Conservation (phyloP, 2,888 invertebrate genomes). For the Osedax fenrisi region DNA sequence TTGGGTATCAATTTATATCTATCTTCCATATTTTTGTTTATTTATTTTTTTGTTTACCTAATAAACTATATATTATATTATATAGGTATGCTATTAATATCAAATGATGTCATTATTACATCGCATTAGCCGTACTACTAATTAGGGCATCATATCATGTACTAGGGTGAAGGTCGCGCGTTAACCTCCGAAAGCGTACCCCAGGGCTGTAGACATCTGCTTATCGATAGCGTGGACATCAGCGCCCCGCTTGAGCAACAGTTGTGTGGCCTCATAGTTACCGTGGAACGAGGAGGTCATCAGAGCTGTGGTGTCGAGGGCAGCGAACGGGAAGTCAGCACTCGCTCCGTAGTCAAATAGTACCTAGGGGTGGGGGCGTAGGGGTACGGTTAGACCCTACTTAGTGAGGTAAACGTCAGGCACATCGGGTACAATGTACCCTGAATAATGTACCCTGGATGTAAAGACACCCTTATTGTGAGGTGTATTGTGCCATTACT, state of each 20-base stretch:
- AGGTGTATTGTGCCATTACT: too few relatives aligned
- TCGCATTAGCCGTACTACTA: too few relatives aligned
- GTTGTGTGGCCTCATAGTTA: slow-evolving; percentile 35
- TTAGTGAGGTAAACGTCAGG: too few relatives aligned
- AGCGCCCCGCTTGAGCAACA: slow-evolving; percentile 34
- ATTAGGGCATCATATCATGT: too few relatives aligned
- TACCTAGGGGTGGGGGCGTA: slow-evolving; percentile 23
- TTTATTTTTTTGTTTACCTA: too few relatives aligned
- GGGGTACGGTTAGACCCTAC: background rate
- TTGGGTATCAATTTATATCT: too few relatives aligned
- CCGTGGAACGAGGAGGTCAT: slow-evolving; percentile 39
- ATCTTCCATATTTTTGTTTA: too few relatives aligned
- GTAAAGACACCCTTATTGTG: background rate
- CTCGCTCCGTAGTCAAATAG: slow-evolving; percentile 34
- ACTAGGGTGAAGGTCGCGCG: too few relatives aligned
- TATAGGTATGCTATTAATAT: too few relatives aligned
- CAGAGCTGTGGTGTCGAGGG: slow-evolving; percentile 37
- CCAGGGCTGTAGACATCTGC: slow-evolving; percentile 37
- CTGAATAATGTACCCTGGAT: background rate
- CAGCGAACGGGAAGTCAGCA: slow-evolving; percentile 35
- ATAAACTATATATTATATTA: too few relatives aligned
- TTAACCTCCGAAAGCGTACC: slow-evolving; percentile 38
- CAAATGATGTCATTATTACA: too few relatives aligned
- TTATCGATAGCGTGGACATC: slow-evolving; percentile 34
- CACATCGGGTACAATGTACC: background rate